A percentile compares a stretch with the other conserved stretches of the same genome.
Conservation (phyloP, 2,797 vertebrate genomes). For the Sebastes kiyomatsui region DNA sequence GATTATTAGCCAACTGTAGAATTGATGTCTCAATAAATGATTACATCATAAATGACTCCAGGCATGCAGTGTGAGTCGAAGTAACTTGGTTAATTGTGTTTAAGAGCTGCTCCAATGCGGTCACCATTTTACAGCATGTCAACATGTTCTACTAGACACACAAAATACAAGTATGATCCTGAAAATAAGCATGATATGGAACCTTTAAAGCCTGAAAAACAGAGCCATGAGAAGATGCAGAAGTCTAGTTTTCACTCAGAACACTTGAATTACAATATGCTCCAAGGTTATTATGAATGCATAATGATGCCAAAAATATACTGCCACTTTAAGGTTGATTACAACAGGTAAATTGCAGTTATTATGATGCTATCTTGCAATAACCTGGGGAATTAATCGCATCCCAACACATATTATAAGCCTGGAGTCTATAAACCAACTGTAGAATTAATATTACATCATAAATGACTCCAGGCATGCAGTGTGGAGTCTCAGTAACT, state of each 20-base stretch:
- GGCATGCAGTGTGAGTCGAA: no score
- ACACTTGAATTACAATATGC: no score
- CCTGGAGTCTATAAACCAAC: not conserved
- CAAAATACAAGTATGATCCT: no score
- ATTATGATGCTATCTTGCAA: not conserved
- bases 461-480: not conserved
- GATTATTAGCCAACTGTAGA: not conserved
- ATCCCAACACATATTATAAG: not conserved
- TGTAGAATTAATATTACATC: not conserved
- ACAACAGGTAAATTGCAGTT: no score
- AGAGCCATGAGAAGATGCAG: rapidly evolving
- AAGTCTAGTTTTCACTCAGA: no score
- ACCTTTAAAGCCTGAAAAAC: no score
- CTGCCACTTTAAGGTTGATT: no score
- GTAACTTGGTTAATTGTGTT: not conserved
- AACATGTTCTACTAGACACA: no score
- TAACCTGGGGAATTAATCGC: not conserved
- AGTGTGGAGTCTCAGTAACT: not conserved
- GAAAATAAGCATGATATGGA: no score
- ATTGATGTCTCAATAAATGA: not conserved
- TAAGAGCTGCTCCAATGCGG: not conserved
- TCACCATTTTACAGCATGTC: not conserved
- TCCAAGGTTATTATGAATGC: no score
- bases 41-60: no score
- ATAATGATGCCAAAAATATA: no score